These are phyloP conservation scores for Amphiprion percula DNA, from an alignment of 2,113 vertebrate species.

Conservation along the genomic window DNA sequence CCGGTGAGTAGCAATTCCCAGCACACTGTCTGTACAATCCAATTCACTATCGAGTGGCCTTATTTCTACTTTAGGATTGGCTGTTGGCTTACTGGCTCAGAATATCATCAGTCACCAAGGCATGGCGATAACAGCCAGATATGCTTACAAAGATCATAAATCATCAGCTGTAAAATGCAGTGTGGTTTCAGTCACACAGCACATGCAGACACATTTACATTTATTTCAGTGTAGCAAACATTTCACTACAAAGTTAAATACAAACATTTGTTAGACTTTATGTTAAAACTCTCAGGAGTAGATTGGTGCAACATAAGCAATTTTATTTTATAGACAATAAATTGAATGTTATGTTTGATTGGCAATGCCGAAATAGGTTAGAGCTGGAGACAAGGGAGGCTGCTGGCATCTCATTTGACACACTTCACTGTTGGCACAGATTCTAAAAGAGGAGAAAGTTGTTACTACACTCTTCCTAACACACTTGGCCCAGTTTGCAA, in stretches of 20 bases:
- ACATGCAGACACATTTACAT: conserved; percentile 8
- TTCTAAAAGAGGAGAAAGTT: conserved; percentile 58
- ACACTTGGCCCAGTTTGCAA: conserved; percentile 46
- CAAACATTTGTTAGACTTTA: background rate
- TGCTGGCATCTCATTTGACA: conserved; percentile 37
- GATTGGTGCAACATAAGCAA: background rate
- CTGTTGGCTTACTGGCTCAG: conserved; percentile 18
- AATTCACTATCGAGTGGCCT: background rate
- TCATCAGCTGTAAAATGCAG: conserved; percentile 9
- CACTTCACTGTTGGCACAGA: conserved; percentile 62
- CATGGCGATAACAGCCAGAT: conserved; percentile 43
- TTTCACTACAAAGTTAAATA: background rate
- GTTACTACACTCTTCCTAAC: conserved; percentile 45
- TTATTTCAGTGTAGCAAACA: background rate
- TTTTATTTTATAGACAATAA: background rate
- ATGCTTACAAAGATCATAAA: conserved; percentile 31
- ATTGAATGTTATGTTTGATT: conserved; percentile 15
- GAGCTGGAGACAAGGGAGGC: background rate
- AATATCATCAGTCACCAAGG: conserved; percentile 28
- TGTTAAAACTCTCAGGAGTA: background rate
- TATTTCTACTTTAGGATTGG: conserved; percentile 28
- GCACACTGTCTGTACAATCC: conserved; percentile 10
- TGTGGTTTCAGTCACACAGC: conserved; percentile 3
- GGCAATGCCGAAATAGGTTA: conserved; percentile 42
- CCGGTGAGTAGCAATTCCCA: background rate